A percentile compares a stretch with the other conserved stretches of the same genome.
Evolutionary conservation across 2,797 vertebrate genomes (phyloP).

Genomic region (Sus cebifrons): DNA sequence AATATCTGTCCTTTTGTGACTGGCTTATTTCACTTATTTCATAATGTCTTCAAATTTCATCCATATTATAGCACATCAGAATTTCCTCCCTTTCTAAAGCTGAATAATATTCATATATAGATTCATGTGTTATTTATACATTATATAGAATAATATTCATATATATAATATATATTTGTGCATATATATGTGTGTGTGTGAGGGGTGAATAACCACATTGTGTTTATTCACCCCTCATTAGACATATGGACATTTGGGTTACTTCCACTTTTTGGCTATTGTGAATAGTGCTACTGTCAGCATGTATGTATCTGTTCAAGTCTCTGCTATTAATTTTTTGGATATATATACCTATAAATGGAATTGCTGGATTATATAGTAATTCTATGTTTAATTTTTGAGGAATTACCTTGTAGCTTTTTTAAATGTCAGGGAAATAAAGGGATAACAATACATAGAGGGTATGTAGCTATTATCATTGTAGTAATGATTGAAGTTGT

Average conservation of each 20-base stretch:
- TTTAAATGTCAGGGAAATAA: not conserved
- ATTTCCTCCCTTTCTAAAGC: constrained; percentile 29
- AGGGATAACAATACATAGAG: not conserved
- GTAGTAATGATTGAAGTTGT: not conserved
- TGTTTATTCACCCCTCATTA: not conserved
- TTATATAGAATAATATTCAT: too few relatives aligned
- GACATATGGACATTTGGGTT: not conserved
- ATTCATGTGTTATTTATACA: too few relatives aligned
- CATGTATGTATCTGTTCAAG: not conserved
- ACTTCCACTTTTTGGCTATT: not conserved
- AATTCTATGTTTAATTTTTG: constrained; percentile 47
- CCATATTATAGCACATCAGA: not conserved
- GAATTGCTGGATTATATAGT: not conserved
- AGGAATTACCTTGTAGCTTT: not conserved
- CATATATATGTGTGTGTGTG: too few relatives aligned
- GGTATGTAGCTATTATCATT: not conserved
- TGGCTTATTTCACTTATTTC: constrained; percentile 24
- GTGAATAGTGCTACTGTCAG: not conserved
- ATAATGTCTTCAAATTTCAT: not conserved
- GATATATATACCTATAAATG: not conserved
- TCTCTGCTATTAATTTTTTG: not conserved
- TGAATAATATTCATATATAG: not conserved
- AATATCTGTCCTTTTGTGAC: not conserved
- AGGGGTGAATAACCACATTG: not conserved
- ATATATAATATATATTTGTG: too few relatives aligned